Conservation (phyloP, 1,140 invertebrate species). For the Penaeus japonicus region DNA sequence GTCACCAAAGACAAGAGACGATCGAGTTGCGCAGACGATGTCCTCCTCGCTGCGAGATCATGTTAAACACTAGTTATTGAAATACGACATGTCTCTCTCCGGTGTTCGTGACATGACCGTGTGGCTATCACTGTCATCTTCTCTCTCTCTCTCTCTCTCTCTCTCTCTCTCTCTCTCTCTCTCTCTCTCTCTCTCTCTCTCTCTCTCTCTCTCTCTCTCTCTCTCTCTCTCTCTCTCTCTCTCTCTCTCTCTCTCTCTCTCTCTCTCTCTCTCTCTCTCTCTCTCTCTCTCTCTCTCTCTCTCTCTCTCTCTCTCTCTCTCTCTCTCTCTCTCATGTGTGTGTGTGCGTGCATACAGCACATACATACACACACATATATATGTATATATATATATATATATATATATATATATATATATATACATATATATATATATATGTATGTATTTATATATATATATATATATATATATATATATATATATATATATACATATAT, state of each 20-base stretch:
- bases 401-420: constrained; percentile 18
- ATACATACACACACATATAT: not conserved
- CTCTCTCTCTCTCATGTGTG: not conserved
- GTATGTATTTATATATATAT: constrained; percentile 8
- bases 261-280: not conserved
- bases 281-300: not conserved
- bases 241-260: not conserved
- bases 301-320: not conserved
- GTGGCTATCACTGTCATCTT: not conserved
- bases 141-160: not conserved
- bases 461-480: constrained; percentile 23
- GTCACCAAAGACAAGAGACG: too few species aligned
- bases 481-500: constrained; percentile 22
- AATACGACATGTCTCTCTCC: too few species aligned
- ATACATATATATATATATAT: constrained; percentile 7
- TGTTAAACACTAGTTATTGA: too few species aligned
- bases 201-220: not conserved
- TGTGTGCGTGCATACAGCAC: not conserved
- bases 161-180: not conserved
- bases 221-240: not conserved
- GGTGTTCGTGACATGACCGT: too few species aligned
- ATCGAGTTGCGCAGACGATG: too few species aligned
- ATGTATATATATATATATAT: constrained; percentile 3
- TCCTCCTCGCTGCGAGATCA: too few species aligned
- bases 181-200: not conserved